These are phyloP conservation scores for Hylomyscus alleni DNA, from an alignment of 2,797 vertebrate genomes.

Conservation along the genomic window DNA sequence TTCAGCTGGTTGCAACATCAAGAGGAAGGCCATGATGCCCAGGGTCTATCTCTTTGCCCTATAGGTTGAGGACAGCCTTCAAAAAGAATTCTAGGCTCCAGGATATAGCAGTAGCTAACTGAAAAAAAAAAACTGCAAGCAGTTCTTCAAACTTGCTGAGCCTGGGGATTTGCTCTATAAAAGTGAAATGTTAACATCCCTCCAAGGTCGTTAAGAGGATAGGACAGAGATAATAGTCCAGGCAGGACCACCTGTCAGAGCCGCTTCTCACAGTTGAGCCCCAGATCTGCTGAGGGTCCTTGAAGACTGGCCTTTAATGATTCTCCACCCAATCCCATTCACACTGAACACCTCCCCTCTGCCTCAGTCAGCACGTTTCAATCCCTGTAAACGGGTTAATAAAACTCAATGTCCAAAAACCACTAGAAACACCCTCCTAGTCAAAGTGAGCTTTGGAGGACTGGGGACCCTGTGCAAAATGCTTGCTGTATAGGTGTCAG, in stretches of 20 bases:
- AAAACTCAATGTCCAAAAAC: not conserved
- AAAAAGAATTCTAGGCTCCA: not conserved
- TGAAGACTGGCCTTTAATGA: not conserved
- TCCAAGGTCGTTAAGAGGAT: constrained; percentile 2
- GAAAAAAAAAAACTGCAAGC: not conserved
- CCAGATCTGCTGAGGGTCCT: not conserved
- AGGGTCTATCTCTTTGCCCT: not conserved
- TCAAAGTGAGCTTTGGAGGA: not conserved
- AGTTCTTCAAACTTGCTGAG: not conserved
- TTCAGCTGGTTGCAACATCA: not conserved
- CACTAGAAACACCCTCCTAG: not conserved
- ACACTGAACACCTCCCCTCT: not conserved
- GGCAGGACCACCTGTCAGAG: constrained; percentile 13
- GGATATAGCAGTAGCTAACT: not conserved
- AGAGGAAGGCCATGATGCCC: not conserved
- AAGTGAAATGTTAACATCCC: not conserved
- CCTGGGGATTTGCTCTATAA: not conserved
- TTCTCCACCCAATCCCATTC: not conserved
- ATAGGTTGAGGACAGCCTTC: not conserved
- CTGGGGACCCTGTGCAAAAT: not conserved
- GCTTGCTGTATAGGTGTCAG: not conserved
- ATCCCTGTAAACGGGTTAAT: not conserved
- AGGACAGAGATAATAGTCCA: not conserved
- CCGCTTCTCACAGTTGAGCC: not conserved
- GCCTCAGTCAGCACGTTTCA: not conserved